Evolutionary conservation across 2,113 vertebrate genomes (phyloP).

Genomic region (Upupa epops): DNA sequence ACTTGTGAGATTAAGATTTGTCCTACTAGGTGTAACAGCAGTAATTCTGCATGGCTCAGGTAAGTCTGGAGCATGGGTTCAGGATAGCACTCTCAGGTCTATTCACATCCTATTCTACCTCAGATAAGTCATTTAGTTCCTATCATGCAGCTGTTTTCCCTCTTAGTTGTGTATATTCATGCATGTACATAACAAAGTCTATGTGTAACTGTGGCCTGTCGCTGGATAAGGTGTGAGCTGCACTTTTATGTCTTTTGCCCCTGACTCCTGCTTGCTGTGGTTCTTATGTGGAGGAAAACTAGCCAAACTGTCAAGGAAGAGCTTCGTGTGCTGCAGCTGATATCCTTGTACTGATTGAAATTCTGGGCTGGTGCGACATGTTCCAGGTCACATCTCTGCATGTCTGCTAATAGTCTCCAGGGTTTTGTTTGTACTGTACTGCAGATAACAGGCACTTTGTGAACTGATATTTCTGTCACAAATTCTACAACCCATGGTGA

Average conservation of each 20-base stretch:
- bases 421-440: neutral
- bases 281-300: neutral
- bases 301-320: neutral
- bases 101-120: neutral
- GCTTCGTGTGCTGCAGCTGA: neutral
- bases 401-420: neutral
- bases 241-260: neutral
- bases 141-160: neutral
- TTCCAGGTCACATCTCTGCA: neutral
- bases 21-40: neutral
- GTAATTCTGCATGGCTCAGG: neutral
- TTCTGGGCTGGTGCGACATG: neutral
- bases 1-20: neutral
- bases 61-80: neutral
- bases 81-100: neutral
- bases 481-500: neutral
- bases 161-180: neutral
- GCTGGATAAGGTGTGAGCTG: neutral
- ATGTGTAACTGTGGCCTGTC: fast-evolving
- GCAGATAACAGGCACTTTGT: neutral
- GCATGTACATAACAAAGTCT: neutral
- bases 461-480: neutral
- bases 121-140: neutral
- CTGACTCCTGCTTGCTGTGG: fast-evolving
- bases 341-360: neutral